Evolutionary conservation across 2,888 invertebrate genomes (phyloP).

Genomic region (Pristionchus mayeri): DNA sequence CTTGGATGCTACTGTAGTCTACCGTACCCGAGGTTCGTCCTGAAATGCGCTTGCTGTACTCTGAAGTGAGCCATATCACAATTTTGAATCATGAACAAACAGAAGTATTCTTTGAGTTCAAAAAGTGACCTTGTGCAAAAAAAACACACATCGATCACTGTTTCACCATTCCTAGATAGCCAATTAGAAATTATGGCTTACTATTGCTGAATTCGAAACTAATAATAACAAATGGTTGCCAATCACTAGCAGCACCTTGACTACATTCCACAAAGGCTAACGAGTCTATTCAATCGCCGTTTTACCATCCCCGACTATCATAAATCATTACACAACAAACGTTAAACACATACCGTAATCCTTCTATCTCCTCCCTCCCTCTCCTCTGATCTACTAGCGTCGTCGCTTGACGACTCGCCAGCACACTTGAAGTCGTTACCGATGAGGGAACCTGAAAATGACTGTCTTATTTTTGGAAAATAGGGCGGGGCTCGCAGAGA

Average conservation of each 20-base stretch:
- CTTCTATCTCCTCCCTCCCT: not conserved
- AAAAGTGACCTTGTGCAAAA: not conserved
- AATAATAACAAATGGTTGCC: too few species aligned
- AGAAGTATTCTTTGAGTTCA: not conserved
- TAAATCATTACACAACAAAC: not conserved
- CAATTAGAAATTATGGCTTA: too few species aligned
- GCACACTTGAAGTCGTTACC: not conserved
- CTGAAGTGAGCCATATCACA: not conserved
- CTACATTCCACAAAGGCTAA: too few species aligned
- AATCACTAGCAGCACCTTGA: too few species aligned
- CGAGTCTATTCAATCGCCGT: too few species aligned
- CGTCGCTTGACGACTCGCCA: not conserved
- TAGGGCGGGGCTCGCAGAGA: not conserved
- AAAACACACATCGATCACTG: not conserved
- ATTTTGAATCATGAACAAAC: not conserved
- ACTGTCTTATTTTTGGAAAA: not conserved
- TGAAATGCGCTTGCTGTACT: too few species aligned
- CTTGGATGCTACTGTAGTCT: not conserved
- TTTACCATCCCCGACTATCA: not conserved
- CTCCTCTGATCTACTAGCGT: conserved; percentile 18
- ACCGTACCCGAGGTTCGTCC: too few species aligned
- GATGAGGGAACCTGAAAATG: not conserved
- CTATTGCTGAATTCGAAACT: too few species aligned
- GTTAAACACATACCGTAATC: not conserved
- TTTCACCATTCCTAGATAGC: not conserved